Evolutionary conservation across 2,113 vertebrate genomes (phyloP).

Genomic region (Mesembrinibis cayennensis): DNA sequence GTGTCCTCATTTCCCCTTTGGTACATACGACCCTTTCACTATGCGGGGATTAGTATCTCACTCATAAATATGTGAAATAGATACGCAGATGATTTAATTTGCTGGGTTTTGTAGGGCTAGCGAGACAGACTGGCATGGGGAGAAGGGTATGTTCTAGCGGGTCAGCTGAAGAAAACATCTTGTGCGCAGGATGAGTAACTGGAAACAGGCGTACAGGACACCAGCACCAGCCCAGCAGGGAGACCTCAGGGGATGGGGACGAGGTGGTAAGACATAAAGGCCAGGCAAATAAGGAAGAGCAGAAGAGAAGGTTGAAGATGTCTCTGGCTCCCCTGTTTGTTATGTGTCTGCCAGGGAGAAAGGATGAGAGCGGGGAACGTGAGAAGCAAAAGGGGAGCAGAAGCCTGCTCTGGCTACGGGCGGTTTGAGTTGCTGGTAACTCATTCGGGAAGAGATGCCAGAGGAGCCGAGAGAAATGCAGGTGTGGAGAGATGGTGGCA

Average conservation of each 20-base stretch:
- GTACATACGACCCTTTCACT: slow-evolving; percentile 10
- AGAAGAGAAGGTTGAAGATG: neutral
- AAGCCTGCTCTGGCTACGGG: neutral
- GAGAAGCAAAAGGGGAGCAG: neutral
- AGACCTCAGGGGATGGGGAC: neutral
- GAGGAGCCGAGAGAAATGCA: neutral
- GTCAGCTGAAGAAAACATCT: slow-evolving; percentile 9
- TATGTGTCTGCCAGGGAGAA: neutral
- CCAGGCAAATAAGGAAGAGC: neutral
- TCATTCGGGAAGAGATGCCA: neutral
- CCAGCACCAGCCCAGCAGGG: neutral
- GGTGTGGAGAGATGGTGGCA: neutral
- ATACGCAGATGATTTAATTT: slow-evolving; percentile 31
- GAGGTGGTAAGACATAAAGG: neutral
- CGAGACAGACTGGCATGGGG: neutral
- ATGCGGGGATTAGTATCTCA: slow-evolving; percentile 31
- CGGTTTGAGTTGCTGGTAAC: neutral
- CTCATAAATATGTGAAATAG: slow-evolving; percentile 46
- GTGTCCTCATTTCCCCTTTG: slow-evolving; percentile 28
- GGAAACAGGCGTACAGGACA: neutral
- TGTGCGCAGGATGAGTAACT: neutral
- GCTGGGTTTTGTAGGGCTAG: neutral
- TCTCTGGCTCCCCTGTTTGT: neutral
- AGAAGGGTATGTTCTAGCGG: slow-evolving; percentile 3
- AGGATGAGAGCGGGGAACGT: neutral